Evolutionary conservation across 2,888 invertebrate species (phyloP), one percentile per base, ranked within the genome.

Genomic region (Chrysolina haemoptera): DNA sequence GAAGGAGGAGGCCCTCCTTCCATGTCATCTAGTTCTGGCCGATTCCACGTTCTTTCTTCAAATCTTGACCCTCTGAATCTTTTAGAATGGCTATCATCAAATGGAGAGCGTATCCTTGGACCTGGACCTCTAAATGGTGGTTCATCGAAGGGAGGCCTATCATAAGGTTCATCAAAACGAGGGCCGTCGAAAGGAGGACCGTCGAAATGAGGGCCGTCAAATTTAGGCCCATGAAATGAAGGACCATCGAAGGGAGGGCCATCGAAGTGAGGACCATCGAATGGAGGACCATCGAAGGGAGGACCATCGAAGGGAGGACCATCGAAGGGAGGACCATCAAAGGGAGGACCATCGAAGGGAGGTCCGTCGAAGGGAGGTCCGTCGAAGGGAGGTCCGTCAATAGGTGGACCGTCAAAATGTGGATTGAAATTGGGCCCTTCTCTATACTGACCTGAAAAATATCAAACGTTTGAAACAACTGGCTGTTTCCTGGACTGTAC

Each of bases 381-480:
- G 8, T 35, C n/a, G n/a, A 46, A 46, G 12, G 46, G 46, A 14
- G 46, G 46, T 14, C 46, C 46, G 79, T 63, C 81, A 80, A 12
- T 85, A 16, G 82, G 84, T 12, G 84, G 85, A 11, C 83, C 84
- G 16, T 84, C 85, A 69, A 84, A 84, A 14, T 81, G 83, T 69
- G 79, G 82, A 75, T 79, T 87, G 73, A 80, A 82, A 48, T 78
- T 88, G n/a, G 75, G 75, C 62, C 71, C 87, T 84, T 75, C 89
- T 87, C 76, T 89, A 90, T 89, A 90, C 67, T 82, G 82, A 1
- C 76, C 76, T 76, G 20, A 46, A 53, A 75, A 46, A 41, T 16
- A 55, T 0, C 6, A 27, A 64, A 40, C 10, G 8, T 18, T 22
- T 18, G 20, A 6, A 14, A 18, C 4, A 20, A 46, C 35, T 35